Evolutionary conservation across 2,888 invertebrate genomes (phyloP).

Genomic region (Zhuqinia jingwanae): DNA sequence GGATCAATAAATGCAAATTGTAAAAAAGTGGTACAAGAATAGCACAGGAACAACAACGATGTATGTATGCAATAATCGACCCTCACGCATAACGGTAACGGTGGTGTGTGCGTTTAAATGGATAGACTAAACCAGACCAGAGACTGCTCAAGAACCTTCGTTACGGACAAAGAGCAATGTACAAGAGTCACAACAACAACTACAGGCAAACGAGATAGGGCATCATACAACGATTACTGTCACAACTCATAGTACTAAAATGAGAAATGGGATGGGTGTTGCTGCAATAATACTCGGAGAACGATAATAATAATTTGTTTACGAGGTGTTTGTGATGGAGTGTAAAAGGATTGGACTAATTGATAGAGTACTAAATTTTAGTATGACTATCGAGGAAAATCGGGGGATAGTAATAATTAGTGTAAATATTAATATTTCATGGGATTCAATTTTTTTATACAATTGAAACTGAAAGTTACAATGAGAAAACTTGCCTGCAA

Average conservation of each 20-base stretch:
- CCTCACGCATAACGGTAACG: conserved; percentile 12
- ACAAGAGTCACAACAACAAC: background rate
- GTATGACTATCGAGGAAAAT: no score
- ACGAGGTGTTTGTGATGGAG: no score
- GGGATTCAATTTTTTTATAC: no score
- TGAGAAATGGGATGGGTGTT: background rate
- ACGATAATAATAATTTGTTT: no score
- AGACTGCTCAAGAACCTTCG: conserved; percentile 32
- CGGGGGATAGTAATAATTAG: no score
- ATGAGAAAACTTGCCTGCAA: conserved; percentile 73
- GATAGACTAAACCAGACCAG: background rate
- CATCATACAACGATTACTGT: background rate
- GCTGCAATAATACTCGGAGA: no score
- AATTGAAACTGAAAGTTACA: background rate
- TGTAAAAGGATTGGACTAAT: no score
- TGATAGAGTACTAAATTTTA: no score
- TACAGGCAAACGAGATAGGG: background rate
- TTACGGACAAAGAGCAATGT: conserved; percentile 42
- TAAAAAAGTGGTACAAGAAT: conserved; percentile 47
- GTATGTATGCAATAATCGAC: background rate
- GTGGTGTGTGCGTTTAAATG: conserved; percentile 16
- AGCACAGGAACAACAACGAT: conserved; percentile 34
- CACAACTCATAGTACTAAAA: background rate
- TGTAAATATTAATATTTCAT: no score
- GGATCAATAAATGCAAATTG: conserved; percentile 75